Evolutionary conservation across 2,888 invertebrate genomes (phyloP).

Genomic region (Marronus borbonicus): DNA sequence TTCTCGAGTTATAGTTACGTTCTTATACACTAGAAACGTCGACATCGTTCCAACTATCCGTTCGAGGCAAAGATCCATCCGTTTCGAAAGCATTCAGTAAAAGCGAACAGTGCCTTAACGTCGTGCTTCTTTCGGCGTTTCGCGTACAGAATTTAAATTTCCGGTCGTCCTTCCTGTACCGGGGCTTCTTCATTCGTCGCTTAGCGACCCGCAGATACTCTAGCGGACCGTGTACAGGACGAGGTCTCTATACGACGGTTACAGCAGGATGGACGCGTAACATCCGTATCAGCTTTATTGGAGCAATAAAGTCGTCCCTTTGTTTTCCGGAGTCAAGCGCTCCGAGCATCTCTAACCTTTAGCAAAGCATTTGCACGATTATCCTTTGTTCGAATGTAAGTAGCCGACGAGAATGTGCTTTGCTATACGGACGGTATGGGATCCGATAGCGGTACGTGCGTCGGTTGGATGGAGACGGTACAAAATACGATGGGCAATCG

Average conservation of each 20-base stretch:
- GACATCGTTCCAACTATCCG: too few species aligned
- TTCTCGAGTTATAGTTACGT: too few species aligned
- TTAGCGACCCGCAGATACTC: conserved; percentile 25
- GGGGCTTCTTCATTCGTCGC: conserved; percentile 31
- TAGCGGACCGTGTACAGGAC: not conserved
- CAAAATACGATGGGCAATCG: too few species aligned
- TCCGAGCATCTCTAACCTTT: conserved; percentile 27
- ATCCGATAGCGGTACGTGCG: too few species aligned
- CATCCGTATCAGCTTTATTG: conserved; percentile 56
- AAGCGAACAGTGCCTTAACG: too few species aligned
- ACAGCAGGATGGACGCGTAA: conserved; percentile 2
- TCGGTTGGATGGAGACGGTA: too few species aligned
- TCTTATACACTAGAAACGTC: too few species aligned
- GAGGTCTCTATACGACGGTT: not conserved
- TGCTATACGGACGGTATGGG: too few species aligned
- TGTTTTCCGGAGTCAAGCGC: conserved; percentile 44
- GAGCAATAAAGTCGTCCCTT: conserved; percentile 57
- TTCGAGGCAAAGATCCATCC: too few species aligned
- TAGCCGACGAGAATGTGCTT: not conserved
- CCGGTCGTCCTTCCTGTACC: not conserved
- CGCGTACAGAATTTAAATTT: not conserved
- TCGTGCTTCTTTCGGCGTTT: too few species aligned
- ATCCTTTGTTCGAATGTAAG: conserved; percentile 51
- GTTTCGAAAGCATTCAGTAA: too few species aligned
- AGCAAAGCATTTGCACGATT: conserved; percentile 21